Conservation (phyloP, 2,888 invertebrate genomes). For the Camptogramma bilineatum region DNA sequence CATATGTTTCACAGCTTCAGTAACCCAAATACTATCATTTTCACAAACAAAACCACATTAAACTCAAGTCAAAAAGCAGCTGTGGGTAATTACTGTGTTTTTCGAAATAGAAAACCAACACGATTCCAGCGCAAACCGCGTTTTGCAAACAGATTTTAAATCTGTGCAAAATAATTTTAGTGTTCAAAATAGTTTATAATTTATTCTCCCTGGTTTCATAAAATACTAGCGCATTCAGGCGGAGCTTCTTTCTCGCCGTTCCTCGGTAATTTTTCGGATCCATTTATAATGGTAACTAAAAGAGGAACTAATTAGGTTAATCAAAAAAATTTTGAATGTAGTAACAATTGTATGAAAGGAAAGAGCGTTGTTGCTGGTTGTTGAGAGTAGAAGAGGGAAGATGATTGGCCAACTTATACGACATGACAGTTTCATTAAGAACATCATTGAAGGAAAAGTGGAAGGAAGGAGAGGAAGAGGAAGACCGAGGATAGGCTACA, state of each 20-base stretch:
- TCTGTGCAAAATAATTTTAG: constrained; percentile 11
- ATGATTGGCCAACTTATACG: too few relatives aligned
- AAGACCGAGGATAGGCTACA: too few relatives aligned
- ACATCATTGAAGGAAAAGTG: too few relatives aligned
- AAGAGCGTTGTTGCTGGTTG: too few relatives aligned
- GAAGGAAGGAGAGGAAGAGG: too few relatives aligned
- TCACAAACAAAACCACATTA: constrained; percentile 6
- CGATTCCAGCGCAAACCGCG: constrained; percentile 1
- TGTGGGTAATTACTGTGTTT: constrained; percentile 17
- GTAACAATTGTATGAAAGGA: too few relatives aligned
- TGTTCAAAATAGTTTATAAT: constrained; percentile 4
- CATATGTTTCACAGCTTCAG: too few relatives aligned
- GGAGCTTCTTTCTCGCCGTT: background rate
- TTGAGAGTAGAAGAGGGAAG: too few relatives aligned
- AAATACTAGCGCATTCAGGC: background rate
- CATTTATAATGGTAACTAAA: background rate
- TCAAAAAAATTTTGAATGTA: too few relatives aligned
- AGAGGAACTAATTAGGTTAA: too few relatives aligned
- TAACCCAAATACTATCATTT: background rate
- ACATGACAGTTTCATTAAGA: too few relatives aligned
- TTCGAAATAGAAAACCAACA: constrained; percentile 12
- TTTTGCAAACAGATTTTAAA: constrained; percentile 3
- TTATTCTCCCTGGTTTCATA: constrained; percentile 3
- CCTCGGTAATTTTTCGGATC: background rate
- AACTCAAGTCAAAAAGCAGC: constrained; percentile 12